Evolutionary conservation across 2,888 invertebrate genomes (phyloP).

Genomic region (Luperina testacea): DNA sequence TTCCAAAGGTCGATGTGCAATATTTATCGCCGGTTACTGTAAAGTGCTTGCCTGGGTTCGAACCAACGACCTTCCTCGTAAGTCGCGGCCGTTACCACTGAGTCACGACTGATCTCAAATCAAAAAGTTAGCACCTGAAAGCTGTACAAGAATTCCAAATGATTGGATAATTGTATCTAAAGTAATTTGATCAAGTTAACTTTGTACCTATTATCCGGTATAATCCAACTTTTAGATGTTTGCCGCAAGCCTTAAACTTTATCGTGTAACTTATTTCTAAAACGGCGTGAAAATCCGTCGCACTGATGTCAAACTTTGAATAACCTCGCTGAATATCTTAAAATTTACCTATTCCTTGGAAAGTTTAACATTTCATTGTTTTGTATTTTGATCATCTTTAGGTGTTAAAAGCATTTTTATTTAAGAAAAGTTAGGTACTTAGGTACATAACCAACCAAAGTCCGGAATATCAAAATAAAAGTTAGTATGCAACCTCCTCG

Average conservation of each 20-base stretch:
- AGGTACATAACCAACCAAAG: no score
- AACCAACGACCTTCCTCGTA: neutral
- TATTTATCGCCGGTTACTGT: no score
- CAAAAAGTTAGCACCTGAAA: slow-evolving; percentile 28
- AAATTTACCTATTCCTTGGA: slow-evolving; percentile 18
- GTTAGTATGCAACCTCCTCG: neutral
- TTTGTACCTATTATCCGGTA: slow-evolving; percentile 47
- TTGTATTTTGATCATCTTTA: slow-evolving; percentile 7
- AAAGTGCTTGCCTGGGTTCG: neutral
- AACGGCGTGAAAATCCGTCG: slow-evolving; percentile 59
- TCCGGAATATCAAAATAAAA: neutral
- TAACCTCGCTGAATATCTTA: slow-evolving; percentile 17
- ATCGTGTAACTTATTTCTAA: slow-evolving; percentile 56
- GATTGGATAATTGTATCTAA: slow-evolving; percentile 47
- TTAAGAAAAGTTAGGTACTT: neutral
- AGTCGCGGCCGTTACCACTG: neutral
- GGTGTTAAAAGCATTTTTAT: neutral
- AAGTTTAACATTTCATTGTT: slow-evolving; percentile 12
- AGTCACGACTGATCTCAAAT: neutral
- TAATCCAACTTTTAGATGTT: slow-evolving; percentile 60
- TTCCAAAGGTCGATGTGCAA: no score
- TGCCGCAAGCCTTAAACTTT: slow-evolving; percentile 58
- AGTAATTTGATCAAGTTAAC: slow-evolving; percentile 62
- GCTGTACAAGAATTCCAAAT: slow-evolving; percentile 39
- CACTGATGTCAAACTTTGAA: slow-evolving; percentile 58